Conservation (phyloP, 2,113 vertebrate genomes). For the Alces alces region DNA sequence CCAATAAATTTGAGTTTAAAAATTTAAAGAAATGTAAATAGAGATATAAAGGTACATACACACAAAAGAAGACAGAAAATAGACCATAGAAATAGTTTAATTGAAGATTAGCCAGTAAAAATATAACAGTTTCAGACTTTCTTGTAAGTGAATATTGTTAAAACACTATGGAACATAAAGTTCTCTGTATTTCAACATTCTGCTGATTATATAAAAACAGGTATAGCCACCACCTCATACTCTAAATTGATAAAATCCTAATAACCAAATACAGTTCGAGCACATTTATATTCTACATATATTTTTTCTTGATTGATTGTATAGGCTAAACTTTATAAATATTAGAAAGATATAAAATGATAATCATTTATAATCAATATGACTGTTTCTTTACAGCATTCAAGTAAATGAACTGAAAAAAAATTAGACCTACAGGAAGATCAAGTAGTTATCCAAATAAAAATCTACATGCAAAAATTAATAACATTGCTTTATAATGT, state of each 20-base stretch:
- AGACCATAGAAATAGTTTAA: background rate
- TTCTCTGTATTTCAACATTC: background rate
- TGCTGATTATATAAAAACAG: background rate
- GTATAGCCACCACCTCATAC: background rate
- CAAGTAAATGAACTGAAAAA: background rate
- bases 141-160: background rate
- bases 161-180: background rate
- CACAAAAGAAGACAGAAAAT: background rate
- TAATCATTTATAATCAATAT: background rate
- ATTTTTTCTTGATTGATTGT: background rate
- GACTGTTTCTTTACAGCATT: background rate
- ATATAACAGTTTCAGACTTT: background rate
- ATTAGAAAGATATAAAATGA: background rate
- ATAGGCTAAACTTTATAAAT: background rate
- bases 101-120: background rate
- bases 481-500: background rate
- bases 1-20: background rate
- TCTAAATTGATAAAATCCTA: background rate
- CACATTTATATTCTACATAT: background rate
- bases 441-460: background rate
- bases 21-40: background rate
- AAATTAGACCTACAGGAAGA: background rate
- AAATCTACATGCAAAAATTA: background rate
- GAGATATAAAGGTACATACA: background rate
- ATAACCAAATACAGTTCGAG: background rate